Conservation (phyloP, 1,140 invertebrate species). For the Drosophila hydei region DNA sequence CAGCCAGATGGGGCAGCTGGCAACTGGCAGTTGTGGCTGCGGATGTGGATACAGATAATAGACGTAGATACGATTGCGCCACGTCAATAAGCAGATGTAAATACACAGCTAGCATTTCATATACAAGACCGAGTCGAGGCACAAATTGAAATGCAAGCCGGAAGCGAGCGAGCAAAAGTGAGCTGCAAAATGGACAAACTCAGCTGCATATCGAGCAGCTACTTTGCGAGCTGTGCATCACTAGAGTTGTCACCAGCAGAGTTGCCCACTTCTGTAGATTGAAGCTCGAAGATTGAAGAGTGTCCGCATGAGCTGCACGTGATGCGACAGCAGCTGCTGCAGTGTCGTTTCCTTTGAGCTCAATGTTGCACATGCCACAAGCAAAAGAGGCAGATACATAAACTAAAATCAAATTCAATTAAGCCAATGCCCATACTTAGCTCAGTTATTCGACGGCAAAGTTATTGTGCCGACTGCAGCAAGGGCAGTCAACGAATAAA, state of each 20-base stretch:
- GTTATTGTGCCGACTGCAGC: too few species aligned
- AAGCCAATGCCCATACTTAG: too few species aligned
- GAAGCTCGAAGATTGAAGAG: too few species aligned
- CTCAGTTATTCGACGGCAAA: too few species aligned
- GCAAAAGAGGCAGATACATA: too few species aligned
- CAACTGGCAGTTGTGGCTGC: slow-evolving; percentile 19
- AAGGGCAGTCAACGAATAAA: slow-evolving; percentile 20
- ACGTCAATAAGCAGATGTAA: slow-evolving; percentile 1
- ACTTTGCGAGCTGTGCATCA: neutral
- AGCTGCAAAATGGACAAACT: neutral
- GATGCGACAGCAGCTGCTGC: too few species aligned
- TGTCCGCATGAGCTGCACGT: too few species aligned
- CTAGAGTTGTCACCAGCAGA: neutral
- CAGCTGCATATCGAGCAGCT: neutral
- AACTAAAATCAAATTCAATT: too few species aligned
- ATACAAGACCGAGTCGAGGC: slow-evolving; percentile 49
- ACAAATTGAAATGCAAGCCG: slow-evolving; percentile 63
- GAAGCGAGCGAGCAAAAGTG: neutral
- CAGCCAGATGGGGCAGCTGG: neutral
- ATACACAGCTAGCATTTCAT: neutral
- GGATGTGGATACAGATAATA: slow-evolving; percentile 61
- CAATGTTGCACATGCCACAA: too few species aligned
- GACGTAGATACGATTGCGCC: slow-evolving; percentile 43
- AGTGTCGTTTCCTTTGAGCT: too few species aligned
- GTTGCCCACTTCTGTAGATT: neutral